Base-by-base conservation (phyloP, 2,888 invertebrate species). In the Cylindroiulus punctatus region DNA sequence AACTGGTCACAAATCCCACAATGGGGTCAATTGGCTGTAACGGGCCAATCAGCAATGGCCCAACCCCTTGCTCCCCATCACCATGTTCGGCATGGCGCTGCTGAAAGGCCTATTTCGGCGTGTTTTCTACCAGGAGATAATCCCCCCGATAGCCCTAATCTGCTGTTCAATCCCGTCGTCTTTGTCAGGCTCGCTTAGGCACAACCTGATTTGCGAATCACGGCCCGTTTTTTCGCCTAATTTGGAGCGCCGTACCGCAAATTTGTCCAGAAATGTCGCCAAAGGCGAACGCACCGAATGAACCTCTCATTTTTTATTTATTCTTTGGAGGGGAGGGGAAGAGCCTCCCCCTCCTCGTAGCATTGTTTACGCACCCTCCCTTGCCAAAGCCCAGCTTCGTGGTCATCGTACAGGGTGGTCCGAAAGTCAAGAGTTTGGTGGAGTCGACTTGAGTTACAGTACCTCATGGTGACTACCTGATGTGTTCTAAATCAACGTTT, bases 241-340 rank as follows among this genome's bases (percentile, higher is more conserved):
- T 52, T 52, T 52, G 7, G n/a, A 19, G 52, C 52, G 26, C 22
- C 65, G 10, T 10, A 65, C 65, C 65, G 26, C 65, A 65, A 65
- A 65, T 65, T 65, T 65, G 65, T 65, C 65, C 65, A 0, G 26
- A 65, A 65, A 65, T 65, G 65, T 65, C 65, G 65, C 65, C 65
- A 65, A 65, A 65, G 26, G 65, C 65, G n/a, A 65, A 65, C 26
- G 65, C 65, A 65, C 65, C 65, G n/a, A 65, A 65, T 65, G 65
- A 65, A 65, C 65, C 65, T 65, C 65, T 65, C n/a, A 65, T 52
- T 5, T 19, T n/a, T 19, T 52, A 52, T 52, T 52, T 65, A n/a
- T 65, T 26, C 26, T 65, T 44, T 44, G 4, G 4, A 26, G 12
- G 26, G 65, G 26, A 65, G 65, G 12, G 65, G 26, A 36, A 0